A percentile compares a stretch with the other conserved stretches of the same genome.
phyloP scores from a whole-genome alignment of 1,140 invertebrate species.

The Ostrea edulis region DNA sequence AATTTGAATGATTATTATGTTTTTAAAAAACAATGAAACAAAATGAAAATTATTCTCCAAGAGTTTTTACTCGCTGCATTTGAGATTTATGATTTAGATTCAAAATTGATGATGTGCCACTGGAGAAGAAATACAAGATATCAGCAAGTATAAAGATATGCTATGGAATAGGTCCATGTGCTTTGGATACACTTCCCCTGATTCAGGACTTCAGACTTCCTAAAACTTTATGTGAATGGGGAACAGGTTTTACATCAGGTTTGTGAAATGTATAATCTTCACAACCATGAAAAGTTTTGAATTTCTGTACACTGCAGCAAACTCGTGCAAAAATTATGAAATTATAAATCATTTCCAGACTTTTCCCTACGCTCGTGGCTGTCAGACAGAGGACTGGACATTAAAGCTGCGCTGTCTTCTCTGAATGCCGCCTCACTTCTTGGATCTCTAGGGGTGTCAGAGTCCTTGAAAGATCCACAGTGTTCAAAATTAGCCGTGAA shows the following conservation, averaged over 20 bases:
- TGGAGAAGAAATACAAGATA: not conserved
- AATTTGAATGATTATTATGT: too few species aligned
- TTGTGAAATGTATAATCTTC: not conserved
- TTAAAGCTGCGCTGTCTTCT: not conserved
- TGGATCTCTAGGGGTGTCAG: not conserved
- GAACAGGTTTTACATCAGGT: conserved; percentile 16
- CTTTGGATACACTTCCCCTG: not conserved
- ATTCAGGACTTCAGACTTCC: not conserved
- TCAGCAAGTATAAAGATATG: not conserved
- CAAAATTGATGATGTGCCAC: not conserved
- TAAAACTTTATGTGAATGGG: conserved; percentile 34
- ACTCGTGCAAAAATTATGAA: not conserved
- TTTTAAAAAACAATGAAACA: too few species aligned
- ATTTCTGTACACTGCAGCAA: too few species aligned
- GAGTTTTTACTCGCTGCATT: not conserved
- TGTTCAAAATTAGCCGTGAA: not conserved
- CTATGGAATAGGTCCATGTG: not conserved
- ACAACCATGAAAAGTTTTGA: too few species aligned
- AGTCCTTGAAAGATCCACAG: not conserved
- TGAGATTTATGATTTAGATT: not conserved
- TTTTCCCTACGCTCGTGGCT: not conserved
- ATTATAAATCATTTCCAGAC: not conserved
- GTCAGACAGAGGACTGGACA: not conserved
- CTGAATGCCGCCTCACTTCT: not conserved
- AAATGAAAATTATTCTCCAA: too few species aligned